phyloP scores from a whole-genome alignment of 2,888 invertebrate species.

The Pollenia angustigena region DNA sequence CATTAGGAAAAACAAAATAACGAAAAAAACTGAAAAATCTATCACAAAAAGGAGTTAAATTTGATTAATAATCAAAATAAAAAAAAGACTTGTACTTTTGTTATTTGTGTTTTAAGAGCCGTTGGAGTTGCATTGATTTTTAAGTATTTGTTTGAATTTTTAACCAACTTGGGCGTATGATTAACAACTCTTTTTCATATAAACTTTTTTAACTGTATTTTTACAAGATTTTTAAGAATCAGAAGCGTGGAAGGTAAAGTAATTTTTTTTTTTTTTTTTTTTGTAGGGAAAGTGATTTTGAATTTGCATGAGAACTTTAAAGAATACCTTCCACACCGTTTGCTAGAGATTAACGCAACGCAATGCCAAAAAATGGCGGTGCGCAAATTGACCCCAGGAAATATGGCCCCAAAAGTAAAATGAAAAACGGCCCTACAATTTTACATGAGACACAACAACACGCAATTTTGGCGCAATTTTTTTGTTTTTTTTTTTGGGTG shows the following conservation, averaged over 20 bases:
- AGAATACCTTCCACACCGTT: no score
- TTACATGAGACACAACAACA: no score
- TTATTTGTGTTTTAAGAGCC: conserved; percentile 23
- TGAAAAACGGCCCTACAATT: no score
- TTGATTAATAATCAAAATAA: conserved; percentile 33
- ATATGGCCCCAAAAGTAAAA: no score
- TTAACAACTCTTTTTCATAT: neutral
- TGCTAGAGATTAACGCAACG: no score
- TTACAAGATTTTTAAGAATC: neutral
- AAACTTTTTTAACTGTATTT: conserved; percentile 1
- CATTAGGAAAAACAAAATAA: conserved; percentile 29
- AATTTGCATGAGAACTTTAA: no score
- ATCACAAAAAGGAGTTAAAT: conserved; percentile 33
- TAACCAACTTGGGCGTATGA: conserved; percentile 48
- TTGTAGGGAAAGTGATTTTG: no score
- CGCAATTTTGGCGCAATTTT: no score
- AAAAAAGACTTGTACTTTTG: conserved; percentile 17
- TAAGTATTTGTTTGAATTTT: neutral
- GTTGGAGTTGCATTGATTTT: neutral
- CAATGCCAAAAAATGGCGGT: no score
- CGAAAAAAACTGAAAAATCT: neutral
- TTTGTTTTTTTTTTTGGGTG: no score
- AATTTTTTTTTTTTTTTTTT: no score
- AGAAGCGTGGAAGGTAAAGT: neutral
- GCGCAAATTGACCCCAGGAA: no score